phyloP scores from a whole-genome alignment of 1,140 invertebrate species.

The Diorhabda sublineata region DNA sequence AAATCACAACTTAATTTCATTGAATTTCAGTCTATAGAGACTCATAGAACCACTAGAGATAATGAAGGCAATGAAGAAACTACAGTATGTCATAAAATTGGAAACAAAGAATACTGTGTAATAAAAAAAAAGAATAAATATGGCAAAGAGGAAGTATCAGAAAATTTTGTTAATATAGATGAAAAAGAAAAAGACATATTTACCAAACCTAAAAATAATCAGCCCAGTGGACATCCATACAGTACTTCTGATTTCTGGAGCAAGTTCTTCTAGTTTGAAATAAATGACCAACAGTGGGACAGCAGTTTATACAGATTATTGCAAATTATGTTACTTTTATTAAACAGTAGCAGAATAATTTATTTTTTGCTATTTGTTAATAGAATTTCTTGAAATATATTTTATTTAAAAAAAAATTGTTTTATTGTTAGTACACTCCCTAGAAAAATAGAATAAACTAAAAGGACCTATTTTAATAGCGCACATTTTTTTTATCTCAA shows the following conservation, averaged over 20 bases:
- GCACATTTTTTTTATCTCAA: too few species aligned
- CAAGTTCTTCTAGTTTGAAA: not conserved
- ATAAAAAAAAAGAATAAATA: constrained; percentile 47
- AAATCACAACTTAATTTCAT: constrained; percentile 19
- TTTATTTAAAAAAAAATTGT: too few species aligned
- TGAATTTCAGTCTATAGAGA: constrained; percentile 46
- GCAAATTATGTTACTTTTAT: too few species aligned
- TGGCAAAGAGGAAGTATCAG: constrained; percentile 48
- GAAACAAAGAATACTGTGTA: constrained; percentile 49
- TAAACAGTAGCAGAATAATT: too few species aligned
- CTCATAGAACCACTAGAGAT: constrained; percentile 48
- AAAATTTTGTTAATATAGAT: constrained; percentile 49
- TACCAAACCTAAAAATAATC: constrained; percentile 5
- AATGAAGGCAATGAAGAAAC: constrained; percentile 52
- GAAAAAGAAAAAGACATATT: constrained; percentile 37
- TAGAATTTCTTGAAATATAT: too few species aligned
- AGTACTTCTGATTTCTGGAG: not conserved
- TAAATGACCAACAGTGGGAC: not conserved
- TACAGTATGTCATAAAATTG: constrained; percentile 47
- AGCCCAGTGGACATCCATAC: not conserved
- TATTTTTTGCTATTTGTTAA: too few species aligned
- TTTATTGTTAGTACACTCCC: too few species aligned
- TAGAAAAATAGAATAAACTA: too few species aligned
- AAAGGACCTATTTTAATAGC: too few species aligned
- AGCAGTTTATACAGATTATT: too few species aligned